These are phyloP conservation scores for Myxocyprinus asiaticus DNA, from an alignment of 2,113 vertebrate genomes.

Conservation along the genomic window DNA sequence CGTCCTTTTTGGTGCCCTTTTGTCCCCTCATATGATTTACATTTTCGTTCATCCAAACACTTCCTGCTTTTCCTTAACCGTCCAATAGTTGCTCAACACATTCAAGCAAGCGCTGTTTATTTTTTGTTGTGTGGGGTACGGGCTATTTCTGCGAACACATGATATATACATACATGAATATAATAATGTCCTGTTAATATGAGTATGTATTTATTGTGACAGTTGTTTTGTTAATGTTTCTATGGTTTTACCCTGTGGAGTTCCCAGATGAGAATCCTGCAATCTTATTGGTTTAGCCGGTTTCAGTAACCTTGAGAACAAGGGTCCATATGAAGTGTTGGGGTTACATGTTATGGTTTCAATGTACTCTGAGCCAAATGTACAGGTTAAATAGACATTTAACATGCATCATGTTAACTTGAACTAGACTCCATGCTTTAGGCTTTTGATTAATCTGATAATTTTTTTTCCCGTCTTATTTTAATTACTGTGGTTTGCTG, in stretches of 20 bases:
- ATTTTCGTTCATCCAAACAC: slow-evolving; percentile 8
- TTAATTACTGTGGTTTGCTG: slow-evolving; percentile 4
- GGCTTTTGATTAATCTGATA: not conserved
- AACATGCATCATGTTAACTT: slow-evolving; percentile 14
- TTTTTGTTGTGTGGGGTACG: not conserved
- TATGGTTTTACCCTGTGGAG: slow-evolving; percentile 34
- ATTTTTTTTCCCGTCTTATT: not conserved
- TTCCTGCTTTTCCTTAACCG: slow-evolving; percentile 18
- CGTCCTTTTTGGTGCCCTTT: not conserved
- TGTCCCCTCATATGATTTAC: not conserved
- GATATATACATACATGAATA: slow-evolving; percentile 1
- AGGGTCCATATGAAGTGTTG: not conserved
- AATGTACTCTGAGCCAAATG: slow-evolving; percentile 37
- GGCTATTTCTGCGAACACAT: not conserved
- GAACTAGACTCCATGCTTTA: not conserved
- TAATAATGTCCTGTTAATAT: slow-evolving; percentile 12
- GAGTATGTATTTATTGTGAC: slow-evolving; percentile 36
- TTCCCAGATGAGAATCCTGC: not conserved
- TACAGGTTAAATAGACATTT: slow-evolving; percentile 25
- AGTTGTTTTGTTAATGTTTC: not conserved
- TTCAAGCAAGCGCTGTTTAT: not conserved
- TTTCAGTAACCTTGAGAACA: not conserved
- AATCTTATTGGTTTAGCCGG: not conserved
- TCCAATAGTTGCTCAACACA: slow-evolving; percentile 2
- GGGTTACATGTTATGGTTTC: slow-evolving; percentile 16